A percentile compares a stretch with the other conserved stretches of the same genome.
Evolutionary conservation across 2,888 invertebrate genomes (phyloP).

Genomic region (Trisateles emortualis): DNA sequence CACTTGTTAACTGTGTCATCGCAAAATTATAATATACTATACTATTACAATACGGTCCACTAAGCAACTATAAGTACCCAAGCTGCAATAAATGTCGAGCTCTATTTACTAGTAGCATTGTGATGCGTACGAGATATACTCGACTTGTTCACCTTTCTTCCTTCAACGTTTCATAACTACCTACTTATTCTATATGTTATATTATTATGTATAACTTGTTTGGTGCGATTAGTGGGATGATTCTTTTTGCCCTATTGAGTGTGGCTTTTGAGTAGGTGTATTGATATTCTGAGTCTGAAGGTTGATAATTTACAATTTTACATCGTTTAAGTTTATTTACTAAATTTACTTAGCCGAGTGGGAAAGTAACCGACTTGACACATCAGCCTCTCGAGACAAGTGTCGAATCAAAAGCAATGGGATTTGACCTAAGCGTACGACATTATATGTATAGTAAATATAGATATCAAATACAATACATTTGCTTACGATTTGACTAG

Average conservation of each 20-base stretch:
- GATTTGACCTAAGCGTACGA: too few relatives aligned
- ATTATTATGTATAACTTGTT: too few relatives aligned
- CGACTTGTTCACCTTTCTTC: conserved; percentile 75
- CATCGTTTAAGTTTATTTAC: too few relatives aligned
- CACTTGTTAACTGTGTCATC: conserved; percentile 38
- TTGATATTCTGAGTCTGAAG: not conserved
- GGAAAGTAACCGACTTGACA: too few relatives aligned
- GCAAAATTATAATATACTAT: conserved; percentile 38
- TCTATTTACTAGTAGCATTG: conserved; percentile 72
- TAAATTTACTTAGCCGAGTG: too few relatives aligned
- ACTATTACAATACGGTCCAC: conserved; percentile 37
- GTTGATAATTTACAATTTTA: too few relatives aligned
- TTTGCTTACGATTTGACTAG: conserved; percentile 3
- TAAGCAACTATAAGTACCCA: conserved; percentile 41
- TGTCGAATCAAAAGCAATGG: too few relatives aligned
- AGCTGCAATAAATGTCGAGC: conserved; percentile 67
- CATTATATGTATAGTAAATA: too few relatives aligned
- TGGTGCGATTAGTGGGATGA: conserved; percentile 2
- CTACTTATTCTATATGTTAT: conserved; percentile 34
- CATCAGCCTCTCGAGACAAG: too few relatives aligned
- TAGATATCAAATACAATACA: too few relatives aligned
- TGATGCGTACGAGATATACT: conserved; percentile 71
- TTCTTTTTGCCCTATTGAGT: conserved; percentile 8
- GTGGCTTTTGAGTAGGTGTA: not conserved
- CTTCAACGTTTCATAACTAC: conserved; percentile 54